Percentiles rank a stretch among this genome's conserved stretches.
These are phyloP conservation scores for Rhea pennata DNA, from an alignment of 2,113 vertebrate genomes.

Conservation along the genomic window DNA sequence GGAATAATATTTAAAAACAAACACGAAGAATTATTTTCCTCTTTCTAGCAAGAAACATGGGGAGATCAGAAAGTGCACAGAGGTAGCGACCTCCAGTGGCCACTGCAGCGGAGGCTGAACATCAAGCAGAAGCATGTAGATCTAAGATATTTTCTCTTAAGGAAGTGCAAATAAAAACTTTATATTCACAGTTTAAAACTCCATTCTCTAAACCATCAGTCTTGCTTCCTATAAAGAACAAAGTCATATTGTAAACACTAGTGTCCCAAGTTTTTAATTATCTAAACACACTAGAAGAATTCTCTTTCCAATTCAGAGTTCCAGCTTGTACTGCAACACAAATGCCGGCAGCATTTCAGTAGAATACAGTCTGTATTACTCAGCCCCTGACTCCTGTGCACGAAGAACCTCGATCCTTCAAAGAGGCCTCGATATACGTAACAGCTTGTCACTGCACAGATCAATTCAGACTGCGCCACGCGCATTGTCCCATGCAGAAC, in stretches of 20 bases:
- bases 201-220: neutral
- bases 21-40: neutral
- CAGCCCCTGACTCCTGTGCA: neutral
- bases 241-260: neutral
- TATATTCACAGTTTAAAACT: fast-evolving
- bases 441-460: fast-evolving
- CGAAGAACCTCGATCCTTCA: neutral
- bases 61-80: fast-evolving
- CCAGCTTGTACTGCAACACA: neutral
- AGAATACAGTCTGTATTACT: neutral
- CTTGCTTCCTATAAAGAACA: neutral
- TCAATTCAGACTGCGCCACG: fast-evolving
- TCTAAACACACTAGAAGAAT: neutral
- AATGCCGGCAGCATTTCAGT: neutral
- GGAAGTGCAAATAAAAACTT: neutral
- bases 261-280: neutral
- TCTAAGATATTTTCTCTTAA: neutral
- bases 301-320: neutral
- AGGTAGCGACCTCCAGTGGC: neutral
- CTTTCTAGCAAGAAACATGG: neutral
- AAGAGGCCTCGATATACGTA: neutral
- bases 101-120: neutral
- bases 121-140: neutral
- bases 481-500: neutral
- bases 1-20: neutral